These are phyloP conservation scores for Nylanderia fulva DNA, from an alignment of 1,140 invertebrate species.

Conservation along the genomic window DNA sequence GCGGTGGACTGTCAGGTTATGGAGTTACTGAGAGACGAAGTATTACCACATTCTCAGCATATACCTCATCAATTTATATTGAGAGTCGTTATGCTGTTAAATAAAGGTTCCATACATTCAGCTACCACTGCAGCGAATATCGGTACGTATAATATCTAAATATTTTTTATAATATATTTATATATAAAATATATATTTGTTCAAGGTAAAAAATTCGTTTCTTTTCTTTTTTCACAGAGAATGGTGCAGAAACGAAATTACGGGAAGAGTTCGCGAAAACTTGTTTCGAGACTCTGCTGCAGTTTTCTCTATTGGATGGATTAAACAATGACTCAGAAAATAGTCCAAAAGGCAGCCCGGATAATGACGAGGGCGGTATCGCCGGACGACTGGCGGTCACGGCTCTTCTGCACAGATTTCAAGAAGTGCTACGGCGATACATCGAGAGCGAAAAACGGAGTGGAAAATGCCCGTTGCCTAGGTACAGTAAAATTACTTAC, in stretches of 20 bases:
- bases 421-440: constrained; percentile 96
- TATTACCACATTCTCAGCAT: constrained; percentile 92
- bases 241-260: constrained; percentile 91
- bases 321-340: constrained; percentile 86
- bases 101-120: constrained; percentile 97
- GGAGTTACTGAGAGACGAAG: constrained; percentile 93
- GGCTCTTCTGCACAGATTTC: constrained; percentile 95
- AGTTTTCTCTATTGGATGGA: constrained; percentile 94
- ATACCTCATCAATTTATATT: constrained; percentile 95
- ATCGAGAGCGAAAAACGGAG: constrained; percentile 95
- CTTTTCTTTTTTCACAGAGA: constrained; percentile 86
- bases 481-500: constrained; percentile 85
- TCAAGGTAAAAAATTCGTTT: background rate
- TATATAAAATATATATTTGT: constrained; percentile 22
- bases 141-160: constrained; percentile 76
- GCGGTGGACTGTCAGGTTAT: constrained; percentile 95
- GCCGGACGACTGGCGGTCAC: constrained; percentile 96
- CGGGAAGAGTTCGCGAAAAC: constrained; percentile 98
- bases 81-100: constrained; percentile 95
- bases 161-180: constrained; percentile 14
- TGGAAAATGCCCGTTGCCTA: constrained; percentile 95
- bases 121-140: constrained; percentile 88
- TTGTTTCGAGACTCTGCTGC: constrained; percentile 98
- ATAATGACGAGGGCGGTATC: constrained; percentile 87
- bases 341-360: constrained; percentile 77